These are phyloP conservation scores for Chironomus striatipennis DNA, from an alignment of 1,140 invertebrate species.

Conservation along the genomic window DNA sequence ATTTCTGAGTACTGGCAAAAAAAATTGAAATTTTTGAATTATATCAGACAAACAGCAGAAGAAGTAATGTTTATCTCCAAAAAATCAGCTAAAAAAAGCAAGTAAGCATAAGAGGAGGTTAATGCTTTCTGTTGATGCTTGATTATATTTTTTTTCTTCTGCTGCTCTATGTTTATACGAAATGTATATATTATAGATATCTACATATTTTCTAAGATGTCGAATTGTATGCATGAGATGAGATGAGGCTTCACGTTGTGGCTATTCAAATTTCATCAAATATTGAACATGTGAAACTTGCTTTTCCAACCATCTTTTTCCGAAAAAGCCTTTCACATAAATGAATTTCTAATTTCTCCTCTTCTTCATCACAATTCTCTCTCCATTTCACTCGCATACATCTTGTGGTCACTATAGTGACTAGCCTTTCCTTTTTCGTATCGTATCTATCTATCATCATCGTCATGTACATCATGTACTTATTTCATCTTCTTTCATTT, in stretches of 20 bases:
- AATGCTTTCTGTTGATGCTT: slow-evolving; percentile 20
- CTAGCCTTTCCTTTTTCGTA: neutral
- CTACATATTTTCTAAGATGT: neutral
- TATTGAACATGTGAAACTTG: slow-evolving; percentile 20
- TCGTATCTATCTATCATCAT: neutral
- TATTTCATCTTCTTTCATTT: neutral
- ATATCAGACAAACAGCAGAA: too few relatives aligned
- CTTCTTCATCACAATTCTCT: neutral
- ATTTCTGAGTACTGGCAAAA: too few relatives aligned
- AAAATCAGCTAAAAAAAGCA: neutral
- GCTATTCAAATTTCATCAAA: slow-evolving; percentile 23
- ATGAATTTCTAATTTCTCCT: slow-evolving; percentile 2
- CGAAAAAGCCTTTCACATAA: neutral
- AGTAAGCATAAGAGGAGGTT: neutral
- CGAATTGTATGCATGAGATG: neutral
- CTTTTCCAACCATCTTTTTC: neutral
- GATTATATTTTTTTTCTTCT: neutral
- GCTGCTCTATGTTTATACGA: too few relatives aligned
- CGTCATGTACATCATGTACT: neutral
- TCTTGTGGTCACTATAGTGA: slow-evolving; percentile 6
- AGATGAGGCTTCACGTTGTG: slow-evolving; percentile 14
- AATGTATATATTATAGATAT: neutral
- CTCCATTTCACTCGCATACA: neutral
- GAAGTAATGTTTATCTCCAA: too few relatives aligned
- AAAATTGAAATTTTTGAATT: too few relatives aligned